phyloP scores from a whole-genome alignment of 2,888 invertebrate species.

The Amphiduros pacificus region DNA sequence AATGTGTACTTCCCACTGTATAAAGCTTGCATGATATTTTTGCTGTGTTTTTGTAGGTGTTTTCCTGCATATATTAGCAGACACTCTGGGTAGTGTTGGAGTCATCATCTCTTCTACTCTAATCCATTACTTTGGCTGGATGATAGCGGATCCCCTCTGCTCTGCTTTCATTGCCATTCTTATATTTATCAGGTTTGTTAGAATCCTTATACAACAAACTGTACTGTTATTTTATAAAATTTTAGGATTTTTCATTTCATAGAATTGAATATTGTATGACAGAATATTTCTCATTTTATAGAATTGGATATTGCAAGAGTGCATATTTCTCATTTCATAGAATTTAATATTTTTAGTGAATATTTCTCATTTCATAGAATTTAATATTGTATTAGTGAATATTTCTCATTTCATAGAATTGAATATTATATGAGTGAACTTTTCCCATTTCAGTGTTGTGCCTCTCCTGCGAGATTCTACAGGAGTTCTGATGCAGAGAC shows the following conservation, averaged over 20 bases:
- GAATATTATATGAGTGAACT: background rate
- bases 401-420: too few relatives aligned
- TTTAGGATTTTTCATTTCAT: background rate
- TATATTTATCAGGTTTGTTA: conserved; percentile 79
- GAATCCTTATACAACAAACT: background rate
- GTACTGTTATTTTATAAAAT: background rate
- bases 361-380: background rate
- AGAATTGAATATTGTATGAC: background rate
- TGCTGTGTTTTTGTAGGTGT: conserved; percentile 76
- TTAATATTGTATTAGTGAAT: background rate
- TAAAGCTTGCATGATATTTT: too few relatives aligned
- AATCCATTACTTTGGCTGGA: conserved; percentile 96
- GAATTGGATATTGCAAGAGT: background rate
- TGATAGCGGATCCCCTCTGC: conserved; percentile 97
- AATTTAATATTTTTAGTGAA: background rate
- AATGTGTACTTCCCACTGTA: too few relatives aligned
- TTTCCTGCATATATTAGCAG: conserved; percentile 93
- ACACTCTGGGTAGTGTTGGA: conserved; percentile 94
- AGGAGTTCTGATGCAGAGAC: conserved; percentile 90
- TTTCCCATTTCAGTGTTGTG: conserved; percentile 53
- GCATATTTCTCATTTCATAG: conserved; percentile 37
- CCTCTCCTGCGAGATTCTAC: conserved; percentile 73
- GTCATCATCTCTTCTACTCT: conserved; percentile 92
- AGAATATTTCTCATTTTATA: background rate
- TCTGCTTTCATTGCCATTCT: conserved; percentile 93